Base-by-base conservation (phyloP, 2,113 vertebrate genomes). In the Rafetus swinhoei region DNA sequence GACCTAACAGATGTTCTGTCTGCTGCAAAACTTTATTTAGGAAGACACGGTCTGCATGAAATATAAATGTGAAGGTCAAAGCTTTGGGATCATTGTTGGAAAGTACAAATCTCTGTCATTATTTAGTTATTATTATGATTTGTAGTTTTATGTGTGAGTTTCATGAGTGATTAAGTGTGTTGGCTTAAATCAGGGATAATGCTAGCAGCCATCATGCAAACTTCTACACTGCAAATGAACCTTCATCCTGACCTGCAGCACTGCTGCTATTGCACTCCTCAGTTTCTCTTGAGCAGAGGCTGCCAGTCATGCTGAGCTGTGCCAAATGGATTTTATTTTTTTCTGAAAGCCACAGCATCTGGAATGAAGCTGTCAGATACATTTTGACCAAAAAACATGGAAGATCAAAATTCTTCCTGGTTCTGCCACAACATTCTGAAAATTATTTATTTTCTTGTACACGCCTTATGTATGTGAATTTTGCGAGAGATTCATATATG, bases 1-100 rank as follows among this genome's bases (percentile, higher is more conserved):
- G 90, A 86, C 79, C 62, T 95, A 86, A 90, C 95, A 97, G 96
- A 96, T 97, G 91, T 96, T 96, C 94, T 86, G 89, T 95, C 94
- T 97, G 89, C 92, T 96, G 74, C 0, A 53, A 84, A 97, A 96
- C 94, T 96, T 96, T 87, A 85, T 93, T 95, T 94, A 92, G 93
- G 87, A 84, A 91, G 95, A 90, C 93, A 93, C 27, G n/a, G 56
- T 79, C 39, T 95, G 90, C 77, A 90, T 97, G 25, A 90, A 96
- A 95, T 94, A 85, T 22, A 84, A 72, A 79, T 16, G 14, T 69
- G 88, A 97, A 97, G 94, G 95, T 93, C 93, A 95, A 81, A 79
- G 0, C 92, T 88, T 94, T 69, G 82, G 79, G 82, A 88, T 81
- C 69, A 16, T n/a, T 16, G 55, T 88, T 89, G 65, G 80, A 94